phyloP scores from a whole-genome alignment of 2,888 invertebrate genomes.

The Stenolophus ochropezus region DNA sequence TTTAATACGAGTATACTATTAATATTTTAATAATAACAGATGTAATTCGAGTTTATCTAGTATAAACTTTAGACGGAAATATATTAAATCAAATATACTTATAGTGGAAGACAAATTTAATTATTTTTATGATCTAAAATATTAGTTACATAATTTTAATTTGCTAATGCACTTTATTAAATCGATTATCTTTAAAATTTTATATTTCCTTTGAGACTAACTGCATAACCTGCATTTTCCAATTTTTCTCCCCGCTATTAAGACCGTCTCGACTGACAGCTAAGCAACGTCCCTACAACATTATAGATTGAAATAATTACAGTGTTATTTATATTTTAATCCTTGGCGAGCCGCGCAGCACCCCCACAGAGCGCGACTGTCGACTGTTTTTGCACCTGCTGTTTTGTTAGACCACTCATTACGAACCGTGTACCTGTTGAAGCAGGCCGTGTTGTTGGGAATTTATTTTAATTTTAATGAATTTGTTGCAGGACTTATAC shows the following conservation, averaged over 20 bases:
- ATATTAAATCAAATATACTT: too few relatives aligned
- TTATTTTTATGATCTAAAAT: background rate
- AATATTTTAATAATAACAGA: too few relatives aligned
- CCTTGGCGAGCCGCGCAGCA: background rate
- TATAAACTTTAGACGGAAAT: too few relatives aligned
- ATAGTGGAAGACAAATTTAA: too few relatives aligned
- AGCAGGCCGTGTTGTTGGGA: background rate
- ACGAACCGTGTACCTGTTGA: conserved; percentile 18
- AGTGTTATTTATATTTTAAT: conserved; percentile 51
- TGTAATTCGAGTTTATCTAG: too few relatives aligned
- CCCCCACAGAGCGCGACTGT: conserved; percentile 20
- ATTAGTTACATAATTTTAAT: background rate
- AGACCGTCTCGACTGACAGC: background rate
- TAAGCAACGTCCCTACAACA: conserved; percentile 5
- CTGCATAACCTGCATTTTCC: background rate
- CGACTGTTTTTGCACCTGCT: conserved; percentile 45
- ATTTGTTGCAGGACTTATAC: background rate
- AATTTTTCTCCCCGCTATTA: background rate
- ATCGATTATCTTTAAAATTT: background rate
- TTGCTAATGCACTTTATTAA: background rate
- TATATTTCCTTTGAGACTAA: background rate
- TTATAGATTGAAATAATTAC: conserved; percentile 46
- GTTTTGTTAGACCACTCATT: conserved; percentile 25
- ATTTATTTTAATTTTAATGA: conserved; percentile 41
- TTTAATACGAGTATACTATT: too few relatives aligned